Base-by-base conservation (phyloP, 2,113 vertebrate genomes). In the zebrafish (Danio rerio) region DNA sequence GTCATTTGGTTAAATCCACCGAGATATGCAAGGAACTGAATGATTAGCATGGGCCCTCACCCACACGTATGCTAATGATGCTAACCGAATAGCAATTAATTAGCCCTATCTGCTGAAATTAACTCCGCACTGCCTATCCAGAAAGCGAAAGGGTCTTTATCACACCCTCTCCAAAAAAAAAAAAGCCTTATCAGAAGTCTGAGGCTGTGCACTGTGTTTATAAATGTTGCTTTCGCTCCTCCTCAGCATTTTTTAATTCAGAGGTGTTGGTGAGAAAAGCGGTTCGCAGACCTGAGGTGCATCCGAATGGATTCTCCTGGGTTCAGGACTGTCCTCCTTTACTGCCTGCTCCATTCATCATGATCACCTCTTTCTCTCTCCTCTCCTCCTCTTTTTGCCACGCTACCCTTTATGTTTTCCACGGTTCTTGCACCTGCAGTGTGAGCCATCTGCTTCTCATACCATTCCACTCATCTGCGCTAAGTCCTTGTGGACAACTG, bases 361-460 rank as follows among this genome's bases (percentile, higher is more conserved):
- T 80, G 7, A 63, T 85, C 66, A 66, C 21, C 61, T 40, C 16
- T 50, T 76, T 72, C 65, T 58, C 59, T 75, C 80, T 65, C 66
- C 71, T 76, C 66, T 59, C 61, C 16, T 45, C 49, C 73, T 83
- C 65, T 77, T 43, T 82, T 43, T 40, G 50, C 53, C 49, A 59
- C 15, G 47, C 47, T 80, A 66, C 65, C 66, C 78, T 85, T 79
- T 71, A 78, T 73, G 63, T 45, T 16, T 80, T 78, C 77, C 40
- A 69, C 18, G 31, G 55, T 59, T 71, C 42, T 68, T 49, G 47
- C 49, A 81, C 86, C 78, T 79, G 56, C 81, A 16, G 81, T 31
- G 84, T 80, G 40, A 79, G 65, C 84, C 86, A 87, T 87, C 86
- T 85, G 86, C 69, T 84, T 79, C 61, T 61, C 69, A 50, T 70